phyloP scores from a whole-genome alignment of 2,888 invertebrate species.

The Stomorhina lunata region DNA sequence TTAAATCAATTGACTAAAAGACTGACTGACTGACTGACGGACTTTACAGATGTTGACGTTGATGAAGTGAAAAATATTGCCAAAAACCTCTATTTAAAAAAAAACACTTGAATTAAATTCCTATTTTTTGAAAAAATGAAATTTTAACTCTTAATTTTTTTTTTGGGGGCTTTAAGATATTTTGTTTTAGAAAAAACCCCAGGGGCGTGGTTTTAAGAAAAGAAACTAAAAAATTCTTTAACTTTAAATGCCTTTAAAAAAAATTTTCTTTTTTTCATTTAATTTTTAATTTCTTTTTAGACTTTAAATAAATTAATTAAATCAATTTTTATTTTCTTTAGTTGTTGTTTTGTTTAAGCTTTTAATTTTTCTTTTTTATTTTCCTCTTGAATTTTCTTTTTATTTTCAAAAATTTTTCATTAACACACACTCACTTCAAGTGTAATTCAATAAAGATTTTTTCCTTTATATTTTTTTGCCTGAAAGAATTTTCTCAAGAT shows the following conservation, averaged over 20 bases:
- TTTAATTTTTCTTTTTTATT: not conserved
- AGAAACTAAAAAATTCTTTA: not conserved
- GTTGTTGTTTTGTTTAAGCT: not conserved
- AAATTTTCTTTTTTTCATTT: not conserved
- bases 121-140: too few relatives aligned
- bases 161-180: slow-evolving; percentile 5
- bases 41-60: too few relatives aligned
- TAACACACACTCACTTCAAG: slow-evolving; percentile 50
- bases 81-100: too few relatives aligned
- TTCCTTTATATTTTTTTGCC: slow-evolving; percentile 15
- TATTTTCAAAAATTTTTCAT: slow-evolving; percentile 46
- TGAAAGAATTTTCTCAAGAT: slow-evolving; percentile 3
- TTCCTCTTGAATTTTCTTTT: slow-evolving; percentile 11
- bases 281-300: not conserved
- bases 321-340: slow-evolving; percentile 17
- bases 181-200: slow-evolving; percentile 38
- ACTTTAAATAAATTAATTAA: not conserved
- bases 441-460: slow-evolving; percentile 31
- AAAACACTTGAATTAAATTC: too few relatives aligned
- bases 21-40: too few relatives aligned
- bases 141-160: too few relatives aligned
- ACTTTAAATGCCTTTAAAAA: not conserved
- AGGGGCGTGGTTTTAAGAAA: slow-evolving; percentile 56
- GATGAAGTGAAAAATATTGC: too few relatives aligned
- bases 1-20: too few relatives aligned